Percentiles rank a stretch among this genome's conserved stretches.
These are phyloP conservation scores for Diuraphis noxia DNA, from an alignment of 1,140 invertebrate species.

Conservation along the genomic window DNA sequence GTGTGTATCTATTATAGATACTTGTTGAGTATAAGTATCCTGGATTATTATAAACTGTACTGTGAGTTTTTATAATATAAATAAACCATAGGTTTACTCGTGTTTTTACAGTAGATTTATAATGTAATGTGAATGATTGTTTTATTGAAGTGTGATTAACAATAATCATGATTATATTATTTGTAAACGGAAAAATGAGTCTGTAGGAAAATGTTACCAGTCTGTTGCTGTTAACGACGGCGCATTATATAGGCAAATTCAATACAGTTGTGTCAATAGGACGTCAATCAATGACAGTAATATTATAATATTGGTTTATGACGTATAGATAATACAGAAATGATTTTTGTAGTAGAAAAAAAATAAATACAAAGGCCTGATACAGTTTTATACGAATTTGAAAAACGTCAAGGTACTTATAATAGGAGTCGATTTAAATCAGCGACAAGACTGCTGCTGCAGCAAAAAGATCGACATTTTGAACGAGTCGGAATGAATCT, in stretches of 20 bases:
- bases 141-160: neutral
- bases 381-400: neutral
- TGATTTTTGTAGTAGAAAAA: neutral
- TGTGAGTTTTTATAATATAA: neutral
- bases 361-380: neutral
- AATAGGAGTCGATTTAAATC: neutral
- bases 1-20: neutral
- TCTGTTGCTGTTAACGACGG: neutral
- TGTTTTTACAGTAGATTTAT: neutral
- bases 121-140: neutral
- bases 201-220: neutral
- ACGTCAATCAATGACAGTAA: slow-evolving; percentile 12
- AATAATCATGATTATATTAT: neutral
- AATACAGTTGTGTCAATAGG: neutral
- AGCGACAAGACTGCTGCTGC: neutral
- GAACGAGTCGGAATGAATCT: neutral
- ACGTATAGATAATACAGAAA: neutral
- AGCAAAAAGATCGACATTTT: neutral
- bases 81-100: neutral
- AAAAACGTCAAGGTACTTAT: neutral
- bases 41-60: neutral
- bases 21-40: neutral
- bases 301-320: neutral
- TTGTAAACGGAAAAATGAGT: neutral
- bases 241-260: slow-evolving; percentile 13